phyloP scores from a whole-genome alignment of 2,888 invertebrate genomes.

The Tetragnatha montana region DNA sequence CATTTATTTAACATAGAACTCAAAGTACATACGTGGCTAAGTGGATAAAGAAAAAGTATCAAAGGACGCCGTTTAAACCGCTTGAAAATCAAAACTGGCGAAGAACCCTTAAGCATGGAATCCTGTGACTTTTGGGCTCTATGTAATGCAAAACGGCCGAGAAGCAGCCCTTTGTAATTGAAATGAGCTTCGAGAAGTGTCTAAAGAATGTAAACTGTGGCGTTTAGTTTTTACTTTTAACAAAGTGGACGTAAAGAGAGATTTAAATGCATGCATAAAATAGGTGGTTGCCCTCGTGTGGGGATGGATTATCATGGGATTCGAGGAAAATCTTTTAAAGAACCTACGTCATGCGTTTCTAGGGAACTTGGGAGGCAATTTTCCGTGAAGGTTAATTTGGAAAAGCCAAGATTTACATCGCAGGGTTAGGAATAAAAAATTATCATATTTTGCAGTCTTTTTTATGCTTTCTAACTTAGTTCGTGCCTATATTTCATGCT shows the following conservation, averaged over 20 bases:
- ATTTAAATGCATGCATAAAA: not conserved
- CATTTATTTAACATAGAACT: not conserved
- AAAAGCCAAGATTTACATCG: too few relatives aligned
- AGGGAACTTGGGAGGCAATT: too few relatives aligned
- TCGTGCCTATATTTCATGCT: too few relatives aligned
- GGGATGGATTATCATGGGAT: too few relatives aligned
- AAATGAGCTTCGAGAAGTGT: not conserved
- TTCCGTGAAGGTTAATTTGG: too few relatives aligned
- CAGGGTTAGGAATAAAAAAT: too few relatives aligned
- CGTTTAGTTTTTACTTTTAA: not conserved
- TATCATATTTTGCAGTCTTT: too few relatives aligned
- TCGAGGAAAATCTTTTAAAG: too few relatives aligned
- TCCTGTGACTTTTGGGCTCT: not conserved
- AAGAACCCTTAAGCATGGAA: not conserved
- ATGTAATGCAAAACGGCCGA: not conserved
- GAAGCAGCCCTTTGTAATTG: slow-evolving; percentile 1
- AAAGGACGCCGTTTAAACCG: not conserved
- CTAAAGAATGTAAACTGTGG: not conserved
- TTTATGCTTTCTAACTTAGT: too few relatives aligned
- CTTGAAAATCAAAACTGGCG: not conserved
- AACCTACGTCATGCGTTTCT: too few relatives aligned
- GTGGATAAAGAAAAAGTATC: not conserved
- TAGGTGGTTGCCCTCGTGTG: not conserved
- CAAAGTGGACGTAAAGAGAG: not conserved
- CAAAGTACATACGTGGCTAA: not conserved